Conservation (phyloP, 2,113 vertebrate genomes). For the Zosterops hypoxanthus region DNA sequence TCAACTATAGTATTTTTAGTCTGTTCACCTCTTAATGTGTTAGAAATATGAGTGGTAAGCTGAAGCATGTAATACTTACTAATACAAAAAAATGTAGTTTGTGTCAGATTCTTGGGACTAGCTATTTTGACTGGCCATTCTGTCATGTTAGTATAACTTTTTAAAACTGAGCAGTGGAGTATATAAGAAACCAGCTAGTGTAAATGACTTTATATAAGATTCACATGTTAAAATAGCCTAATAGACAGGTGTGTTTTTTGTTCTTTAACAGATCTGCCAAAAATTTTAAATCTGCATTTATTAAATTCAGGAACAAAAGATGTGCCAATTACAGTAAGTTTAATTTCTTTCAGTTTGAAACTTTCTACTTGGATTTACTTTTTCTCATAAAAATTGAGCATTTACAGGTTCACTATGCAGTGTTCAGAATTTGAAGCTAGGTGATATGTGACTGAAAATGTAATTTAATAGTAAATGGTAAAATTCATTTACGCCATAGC, state of each 20-base stretch:
- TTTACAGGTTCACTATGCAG: neutral
- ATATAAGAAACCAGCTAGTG: neutral
- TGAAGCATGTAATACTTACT: neutral
- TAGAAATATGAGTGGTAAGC: neutral
- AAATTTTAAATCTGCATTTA: constrained; percentile 96
- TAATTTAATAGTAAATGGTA: neutral
- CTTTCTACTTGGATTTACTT: neutral
- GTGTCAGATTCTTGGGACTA: neutral
- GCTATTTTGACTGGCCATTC: neutral
- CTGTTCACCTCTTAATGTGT: neutral
- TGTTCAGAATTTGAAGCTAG: neutral
- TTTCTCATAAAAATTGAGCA: neutral
- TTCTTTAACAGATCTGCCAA: constrained; percentile 89
- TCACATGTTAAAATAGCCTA: neutral
- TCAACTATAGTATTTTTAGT: neutral
- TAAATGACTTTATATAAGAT: neutral
- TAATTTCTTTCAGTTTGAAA: constrained; percentile 47
- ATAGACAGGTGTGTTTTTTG: constrained; percentile 38
- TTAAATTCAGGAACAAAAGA: constrained; percentile 99
- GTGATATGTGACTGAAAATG: neutral
- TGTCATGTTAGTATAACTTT: neutral
- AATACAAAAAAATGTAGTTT: neutral
- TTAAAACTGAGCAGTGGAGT: neutral
- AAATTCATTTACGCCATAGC: neutral
- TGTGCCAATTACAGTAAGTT: constrained; percentile 95